A percentile compares a stretch with the other conserved stretches of the same genome.
Evolutionary conservation across 1,140 invertebrate species (phyloP).

Genomic region (Anastatus disparis): DNA sequence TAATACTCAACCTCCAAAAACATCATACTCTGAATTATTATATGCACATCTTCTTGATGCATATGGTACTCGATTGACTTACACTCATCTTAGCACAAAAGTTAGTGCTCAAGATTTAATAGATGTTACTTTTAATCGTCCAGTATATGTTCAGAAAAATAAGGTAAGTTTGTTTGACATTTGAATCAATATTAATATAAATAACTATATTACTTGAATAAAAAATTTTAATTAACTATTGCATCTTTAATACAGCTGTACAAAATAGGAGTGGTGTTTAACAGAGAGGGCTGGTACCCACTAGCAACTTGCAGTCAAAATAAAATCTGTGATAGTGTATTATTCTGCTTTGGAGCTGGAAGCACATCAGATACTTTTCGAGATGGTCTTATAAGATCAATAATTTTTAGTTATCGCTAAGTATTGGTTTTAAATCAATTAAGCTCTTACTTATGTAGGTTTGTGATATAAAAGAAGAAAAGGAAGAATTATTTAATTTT

Average conservation of each 20-base stretch:
- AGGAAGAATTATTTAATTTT: conserved; percentile 17
- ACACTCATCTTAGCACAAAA: conserved; percentile 81
- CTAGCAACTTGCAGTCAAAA: conserved; percentile 74
- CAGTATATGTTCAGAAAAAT: conserved; percentile 78
- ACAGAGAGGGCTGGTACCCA: conserved; percentile 83
- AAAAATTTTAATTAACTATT: neutral
- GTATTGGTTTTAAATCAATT: conserved; percentile 15
- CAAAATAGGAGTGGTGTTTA: conserved; percentile 83
- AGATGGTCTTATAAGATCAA: conserved; percentile 80
- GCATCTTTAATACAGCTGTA: conserved; percentile 69
- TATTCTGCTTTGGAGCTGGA: conserved; percentile 79
- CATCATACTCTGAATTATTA: conserved; percentile 77
- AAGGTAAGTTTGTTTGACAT: too few species aligned
- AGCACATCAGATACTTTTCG: conserved; percentile 73
- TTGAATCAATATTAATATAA: conserved; percentile 47
- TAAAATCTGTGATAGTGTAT: conserved; percentile 73
- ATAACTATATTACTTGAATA: neutral
- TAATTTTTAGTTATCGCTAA: conserved; percentile 71
- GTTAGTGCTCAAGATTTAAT: conserved; percentile 72
- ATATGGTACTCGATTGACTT: conserved; percentile 79
- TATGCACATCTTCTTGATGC: conserved; percentile 83
- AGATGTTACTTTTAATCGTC: conserved; percentile 82
- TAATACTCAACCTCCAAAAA: conserved; percentile 41
- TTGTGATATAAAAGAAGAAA: conserved; percentile 36
- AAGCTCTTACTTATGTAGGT: conserved; percentile 22